A percentile compares a stretch with the other conserved stretches of the same genome.
phyloP scores from a whole-genome alignment of 2,888 invertebrate genomes.

The Anagyrus pseudococci region DNA sequence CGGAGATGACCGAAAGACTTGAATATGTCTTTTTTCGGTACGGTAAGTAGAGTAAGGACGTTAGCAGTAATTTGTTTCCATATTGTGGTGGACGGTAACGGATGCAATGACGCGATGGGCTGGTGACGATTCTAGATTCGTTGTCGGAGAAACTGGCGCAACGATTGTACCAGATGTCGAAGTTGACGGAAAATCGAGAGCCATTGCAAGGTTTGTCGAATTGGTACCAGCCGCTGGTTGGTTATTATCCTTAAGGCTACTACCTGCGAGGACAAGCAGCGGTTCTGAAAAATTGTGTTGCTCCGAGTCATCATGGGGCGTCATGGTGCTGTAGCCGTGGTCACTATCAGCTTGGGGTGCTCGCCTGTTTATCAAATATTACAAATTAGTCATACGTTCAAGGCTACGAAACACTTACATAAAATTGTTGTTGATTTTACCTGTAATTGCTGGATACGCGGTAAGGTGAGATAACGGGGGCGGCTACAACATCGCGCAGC shows the following conservation, averaged over 20 bases:
- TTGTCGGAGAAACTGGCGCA: constrained; percentile 62
- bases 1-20: neutral
- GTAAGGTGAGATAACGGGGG: constrained; percentile 80
- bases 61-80: constrained; percentile 75
- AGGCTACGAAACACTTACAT: neutral
- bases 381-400: constrained; percentile 50
- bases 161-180: constrained; percentile 49
- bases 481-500: constrained; percentile 69
- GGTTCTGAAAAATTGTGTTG: constrained; percentile 75
- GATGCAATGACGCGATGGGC: constrained; percentile 78
- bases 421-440: constrained; percentile 8
- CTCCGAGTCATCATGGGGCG: constrained; percentile 88
- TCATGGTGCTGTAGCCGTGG: constrained; percentile 95
- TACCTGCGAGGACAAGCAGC: constrained; percentile 51
- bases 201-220: constrained; percentile 2
- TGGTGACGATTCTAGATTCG: constrained; percentile 64
- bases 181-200: constrained; percentile 32
- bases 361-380: constrained; percentile 65
- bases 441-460: constrained; percentile 80
- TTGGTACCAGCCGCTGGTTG: no score
- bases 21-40: neutral
- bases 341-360: constrained; percentile 84
- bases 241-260: constrained; percentile 30
- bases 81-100: constrained; percentile 88
- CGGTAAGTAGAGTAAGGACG: no score